Conservation (phyloP, 2,113 vertebrate genomes). For the Dendropsophus ebraccatus region DNA sequence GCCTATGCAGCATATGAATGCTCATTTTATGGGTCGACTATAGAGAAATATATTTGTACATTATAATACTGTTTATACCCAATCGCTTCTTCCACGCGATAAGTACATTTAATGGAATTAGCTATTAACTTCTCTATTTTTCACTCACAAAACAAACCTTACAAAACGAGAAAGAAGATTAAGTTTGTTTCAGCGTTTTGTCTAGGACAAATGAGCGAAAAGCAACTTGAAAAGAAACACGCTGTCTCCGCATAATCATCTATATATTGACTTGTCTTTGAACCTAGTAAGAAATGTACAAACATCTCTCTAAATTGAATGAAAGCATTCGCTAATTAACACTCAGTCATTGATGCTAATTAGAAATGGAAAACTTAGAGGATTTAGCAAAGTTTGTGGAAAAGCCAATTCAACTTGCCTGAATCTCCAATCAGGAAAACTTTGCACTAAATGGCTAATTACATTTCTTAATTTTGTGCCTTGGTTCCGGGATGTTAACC, state of each 20-base stretch:
- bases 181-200: not conserved
- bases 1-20: not conserved
- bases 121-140: not conserved
- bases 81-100: not conserved
- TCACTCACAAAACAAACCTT: not conserved
- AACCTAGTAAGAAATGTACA: slow-evolving; percentile 16
- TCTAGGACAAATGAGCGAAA: not conserved
- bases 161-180: not conserved
- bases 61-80: not conserved
- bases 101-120: not conserved
- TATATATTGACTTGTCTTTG: slow-evolving; percentile 24
- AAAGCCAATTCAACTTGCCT: not conserved
- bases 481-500: not conserved
- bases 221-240: not conserved
- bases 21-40: not conserved
- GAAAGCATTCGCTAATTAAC: slow-evolving; percentile 29
- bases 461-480: not conserved
- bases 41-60: not conserved
- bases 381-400: not conserved
- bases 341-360: slow-evolving; percentile 2
- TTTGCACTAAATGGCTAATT: not conserved
- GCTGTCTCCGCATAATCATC: slow-evolving; percentile 18
- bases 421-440: not conserved
- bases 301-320: slow-evolving; percentile 32
- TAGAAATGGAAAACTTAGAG: not conserved